Evolutionary conservation across 2,113 vertebrate genomes (phyloP), one percentile per base, ranked within the genome.

Genomic region (Psittacus erithacus): DNA sequence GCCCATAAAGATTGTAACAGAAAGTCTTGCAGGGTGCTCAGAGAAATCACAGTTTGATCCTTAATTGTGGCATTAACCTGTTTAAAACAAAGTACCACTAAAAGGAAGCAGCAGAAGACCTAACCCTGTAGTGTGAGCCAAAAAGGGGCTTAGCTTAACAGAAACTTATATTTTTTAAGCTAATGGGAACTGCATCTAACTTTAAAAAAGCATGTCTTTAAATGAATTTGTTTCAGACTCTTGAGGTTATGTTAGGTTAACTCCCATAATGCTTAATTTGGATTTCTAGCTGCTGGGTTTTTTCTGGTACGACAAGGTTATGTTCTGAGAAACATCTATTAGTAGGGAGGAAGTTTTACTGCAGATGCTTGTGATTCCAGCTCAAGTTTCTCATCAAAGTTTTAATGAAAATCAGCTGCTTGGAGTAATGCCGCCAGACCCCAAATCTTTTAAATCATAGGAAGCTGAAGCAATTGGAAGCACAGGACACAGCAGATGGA

Each of bases 361-460:
- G 96, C 98, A 98, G 97, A 98, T 98, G 97, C 98, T 98, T 98
- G 96, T 96, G 97, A 97, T 98, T 98, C 97, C 94, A 97, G 93
- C 96, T 98, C 96, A 93, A 97, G 97, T 97, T 98, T 98, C 98
- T 97, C 98, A 98, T 98, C 98, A 97, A 97, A 97, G 86, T 75
- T 95, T 93, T 98, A 98, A 98, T 98, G 97, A 97, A 98, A 97
- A 97, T 98, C 98, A 98, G 96, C 97, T 98, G 97, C 96, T 94
- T 96, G 94, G 90, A 95, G 64, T 83, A 90, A 50, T 3, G 82
- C 90, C 41, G 7, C 88, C 93, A 95, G 67, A 86, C 70, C 64
- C 90, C 39, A 96, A 92, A 95, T 63, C 67, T 96, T 95, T 97
- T 95, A 96, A 95, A 82, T 93, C 92, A 73, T 92, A 95, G 96